Evolutionary conservation across 2,888 invertebrate genomes (phyloP).

Genomic region (Neria commutata): DNA sequence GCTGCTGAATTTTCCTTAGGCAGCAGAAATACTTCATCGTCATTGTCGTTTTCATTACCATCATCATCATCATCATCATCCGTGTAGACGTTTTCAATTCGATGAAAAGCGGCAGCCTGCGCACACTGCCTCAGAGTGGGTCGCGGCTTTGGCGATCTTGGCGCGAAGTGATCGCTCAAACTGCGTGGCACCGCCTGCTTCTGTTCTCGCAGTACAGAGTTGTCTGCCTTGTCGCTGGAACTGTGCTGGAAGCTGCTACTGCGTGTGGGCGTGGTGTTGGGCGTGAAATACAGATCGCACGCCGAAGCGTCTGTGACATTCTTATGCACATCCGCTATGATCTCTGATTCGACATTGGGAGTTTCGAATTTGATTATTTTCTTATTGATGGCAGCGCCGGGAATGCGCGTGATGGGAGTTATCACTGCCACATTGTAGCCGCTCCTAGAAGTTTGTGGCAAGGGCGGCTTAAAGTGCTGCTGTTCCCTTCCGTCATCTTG

Average conservation of each 20-base stretch:
- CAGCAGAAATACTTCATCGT: constrained; percentile 38
- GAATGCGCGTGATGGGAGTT: constrained; percentile 52
- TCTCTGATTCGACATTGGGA: constrained; percentile 35
- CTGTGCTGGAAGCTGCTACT: constrained; percentile 3
- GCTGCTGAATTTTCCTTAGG: constrained; percentile 16
- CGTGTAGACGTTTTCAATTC: constrained; percentile 36
- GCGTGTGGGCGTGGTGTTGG: constrained; percentile 35
- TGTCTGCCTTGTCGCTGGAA: constrained; percentile 11
- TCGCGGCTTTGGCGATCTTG: constrained; percentile 28
- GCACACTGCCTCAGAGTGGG: constrained; percentile 39
- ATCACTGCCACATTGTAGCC: constrained; percentile 28
- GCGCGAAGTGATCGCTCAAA: constrained; percentile 37
- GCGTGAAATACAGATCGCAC: constrained; percentile 40
- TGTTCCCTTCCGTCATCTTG: background rate
- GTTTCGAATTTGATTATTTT: constrained; percentile 57
- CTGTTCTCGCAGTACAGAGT: no score
- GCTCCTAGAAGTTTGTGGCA: background rate
- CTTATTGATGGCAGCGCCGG: constrained; percentile 46
- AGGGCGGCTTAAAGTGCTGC: no score
- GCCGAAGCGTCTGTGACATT: constrained; percentile 11
- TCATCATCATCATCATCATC: constrained; percentile 30
- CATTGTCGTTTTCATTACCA: constrained; percentile 18
- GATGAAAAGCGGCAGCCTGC: constrained; percentile 28
- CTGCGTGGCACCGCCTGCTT: constrained; percentile 37
- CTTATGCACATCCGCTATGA: constrained; percentile 13